Base-by-base conservation (phyloP, 2,113 vertebrate species). In the Embiotoca jacksoni region DNA sequence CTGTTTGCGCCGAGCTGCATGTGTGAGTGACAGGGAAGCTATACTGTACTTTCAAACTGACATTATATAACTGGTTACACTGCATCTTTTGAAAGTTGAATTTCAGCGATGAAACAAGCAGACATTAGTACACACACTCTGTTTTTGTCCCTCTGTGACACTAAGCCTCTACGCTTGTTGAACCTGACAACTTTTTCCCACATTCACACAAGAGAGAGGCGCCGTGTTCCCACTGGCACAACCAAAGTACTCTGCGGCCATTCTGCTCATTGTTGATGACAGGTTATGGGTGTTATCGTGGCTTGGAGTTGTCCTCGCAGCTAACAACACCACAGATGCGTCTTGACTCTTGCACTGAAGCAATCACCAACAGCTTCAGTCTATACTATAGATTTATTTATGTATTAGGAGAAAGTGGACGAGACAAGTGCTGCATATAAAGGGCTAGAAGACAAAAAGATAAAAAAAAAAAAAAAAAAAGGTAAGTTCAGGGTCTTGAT, bases 1-100 rank as follows among this genome's bases (percentile, higher is more conserved):
- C 77, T 89, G 92, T 83, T 89, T 93, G 76, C 88, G 92, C 4
- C 79, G 85, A 39, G 84, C 92, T 91, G 92, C 89, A 55, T 83
- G 88, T 54, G 80, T 76, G 87, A 82, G 65, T 13, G 74, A 88
- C 55, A 93, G 68, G 56, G 35, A 78, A 75, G 83, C 66, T 64
- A 23, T 7, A 23, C 49, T 82, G 71, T 36, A 57, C 55, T 71
- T 67, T 63, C 53, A 72, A 31, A 16, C 35, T 33, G 11, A 44
- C 23, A 57, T 37, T 11, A 72, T 41, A 13, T 53, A 32, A 23
- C 32, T 36, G 44, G 14, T 69, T 41, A 35, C 73, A 71, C 16
- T 80, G 9, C 13, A 23, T 23, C 9, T 0, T 58, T 33, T n/a
- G 41, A 30, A 39, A 63, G n/a, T 16, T 49, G 39, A 35, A 35